phyloP scores from a whole-genome alignment of 2,888 invertebrate genomes.

The Pristionchus entomophagus region DNA sequence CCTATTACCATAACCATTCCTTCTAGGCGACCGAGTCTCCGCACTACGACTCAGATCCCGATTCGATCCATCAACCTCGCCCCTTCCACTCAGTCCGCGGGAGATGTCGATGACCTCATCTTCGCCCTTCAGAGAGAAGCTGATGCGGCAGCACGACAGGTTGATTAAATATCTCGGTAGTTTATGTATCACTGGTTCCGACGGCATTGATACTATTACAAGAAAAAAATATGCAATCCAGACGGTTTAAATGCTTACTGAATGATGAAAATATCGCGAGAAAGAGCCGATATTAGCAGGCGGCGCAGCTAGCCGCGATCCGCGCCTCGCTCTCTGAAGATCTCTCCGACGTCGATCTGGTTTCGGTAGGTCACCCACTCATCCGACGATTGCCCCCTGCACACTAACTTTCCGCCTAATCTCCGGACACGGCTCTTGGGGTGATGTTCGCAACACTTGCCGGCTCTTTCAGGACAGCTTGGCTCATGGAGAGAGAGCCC shows the following conservation, averaged over 20 bases:
- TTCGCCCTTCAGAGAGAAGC: constrained; percentile 21
- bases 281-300: neutral
- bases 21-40: neutral
- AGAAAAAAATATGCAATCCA: no score
- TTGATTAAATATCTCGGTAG: neutral
- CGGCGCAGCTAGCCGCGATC: neutral
- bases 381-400: neutral
- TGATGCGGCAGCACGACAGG: neutral
- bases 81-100: neutral
- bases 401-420: neutral
- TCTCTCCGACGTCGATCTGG: constrained; percentile 27
- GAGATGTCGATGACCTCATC: constrained; percentile 29
- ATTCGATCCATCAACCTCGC: neutral
- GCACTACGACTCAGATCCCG: constrained; percentile 24
- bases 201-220: no score
- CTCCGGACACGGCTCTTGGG: neutral
- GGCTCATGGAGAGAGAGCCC: neutral
- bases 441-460: neutral
- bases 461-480: constrained; percentile 4
- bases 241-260: no score
- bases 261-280: no score
- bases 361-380: neutral
- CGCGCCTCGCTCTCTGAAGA: neutral
- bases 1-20: neutral
- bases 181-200: no score